Evolutionary conservation across 2,797 vertebrate species (phyloP), one percentile per base, ranked within the genome.

Genomic region (Rhynchonycteris naso): DNA sequence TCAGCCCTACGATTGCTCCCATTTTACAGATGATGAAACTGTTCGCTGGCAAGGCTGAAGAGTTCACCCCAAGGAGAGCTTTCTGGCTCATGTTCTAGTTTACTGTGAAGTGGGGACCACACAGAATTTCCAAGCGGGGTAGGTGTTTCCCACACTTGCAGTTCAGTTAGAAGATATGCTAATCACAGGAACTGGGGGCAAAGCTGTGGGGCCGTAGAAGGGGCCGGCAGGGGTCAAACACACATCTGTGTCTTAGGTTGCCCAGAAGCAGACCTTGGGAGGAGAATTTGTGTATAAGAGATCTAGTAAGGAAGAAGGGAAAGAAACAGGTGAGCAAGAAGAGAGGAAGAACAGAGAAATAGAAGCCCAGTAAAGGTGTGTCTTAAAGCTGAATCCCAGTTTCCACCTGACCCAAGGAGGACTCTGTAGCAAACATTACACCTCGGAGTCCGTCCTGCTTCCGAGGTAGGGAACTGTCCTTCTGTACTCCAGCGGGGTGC

Each of bases 401-500:
- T 28, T 69, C 81, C 4, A 4, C 26, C 10, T 54, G 52, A 47
- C 1, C 50, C 12, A 0, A 0, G 7, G 50, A 19, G 35, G 4
- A 19, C 21, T 69, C 43, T 0, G 30, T 56, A 43, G 66, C n/a
- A 50, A 13, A 91, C 26, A 71, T n/a, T 0, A 21, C 14, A 43
- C 30, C 21, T 30, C 58, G 28, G 82, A 11, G 38, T 10, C 2
- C 7, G 15, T 19, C 69, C 72, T 61, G 61, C 59, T 7, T 66
- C 26, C 35, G 43, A 43, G 12, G 38, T 50, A 26, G 28, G 4
- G 2, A 50, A 3, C 22, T 15, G 76, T 30, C 72, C 75, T 2
- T 59, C 30, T 21, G 18, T 9, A 18, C n/a, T 7, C 21, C 61
- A 50, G 47, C 28, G 7, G 3, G 30, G 5, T 43, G 22, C 19